A percentile compares a stretch with the other conserved stretches of the same genome.
phyloP scores from a whole-genome alignment of 2,888 invertebrate genomes.

The Drosophila falleni region DNA sequence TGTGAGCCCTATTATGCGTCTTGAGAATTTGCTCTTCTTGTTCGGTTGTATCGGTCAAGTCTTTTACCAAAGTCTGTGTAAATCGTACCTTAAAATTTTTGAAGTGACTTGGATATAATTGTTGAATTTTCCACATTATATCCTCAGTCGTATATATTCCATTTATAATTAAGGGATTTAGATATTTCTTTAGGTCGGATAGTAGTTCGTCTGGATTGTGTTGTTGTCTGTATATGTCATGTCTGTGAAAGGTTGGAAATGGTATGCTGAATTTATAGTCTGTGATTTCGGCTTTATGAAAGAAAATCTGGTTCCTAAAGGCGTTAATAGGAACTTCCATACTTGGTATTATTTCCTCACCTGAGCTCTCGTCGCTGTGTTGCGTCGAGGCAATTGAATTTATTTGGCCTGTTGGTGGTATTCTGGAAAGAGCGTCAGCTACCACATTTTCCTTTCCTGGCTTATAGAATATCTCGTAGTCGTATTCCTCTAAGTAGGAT shows the following conservation, averaged over 20 bases:
- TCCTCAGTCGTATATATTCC: slow-evolving; percentile 10
- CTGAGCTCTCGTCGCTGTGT: slow-evolving; percentile 44
- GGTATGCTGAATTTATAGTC: slow-evolving; percentile 20
- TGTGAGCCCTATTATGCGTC: slow-evolving; percentile 37
- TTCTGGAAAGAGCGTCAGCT: slow-evolving; percentile 19
- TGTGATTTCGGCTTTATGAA: slow-evolving; percentile 6
- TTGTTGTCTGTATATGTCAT: slow-evolving; percentile 1
- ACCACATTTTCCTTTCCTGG: slow-evolving; percentile 66
- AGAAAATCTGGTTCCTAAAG: too few relatives aligned
- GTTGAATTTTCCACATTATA: slow-evolving; percentile 16
- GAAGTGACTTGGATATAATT: slow-evolving; percentile 12
- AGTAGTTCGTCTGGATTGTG: background rate
- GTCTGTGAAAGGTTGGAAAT: slow-evolving; percentile 21
- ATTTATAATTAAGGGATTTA: slow-evolving; percentile 4
- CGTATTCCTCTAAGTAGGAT: slow-evolving; percentile 39
- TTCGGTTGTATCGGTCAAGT: slow-evolving; percentile 1
- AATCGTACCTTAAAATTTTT: background rate
- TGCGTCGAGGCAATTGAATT: slow-evolving; percentile 31
- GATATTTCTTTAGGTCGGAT: slow-evolving; percentile 2
- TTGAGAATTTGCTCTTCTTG: slow-evolving; percentile 1
- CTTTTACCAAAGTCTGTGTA: background rate
- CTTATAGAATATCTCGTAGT: slow-evolving; percentile 75
- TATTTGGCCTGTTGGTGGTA: slow-evolving; percentile 18
- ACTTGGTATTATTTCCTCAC: slow-evolving; percentile 35
- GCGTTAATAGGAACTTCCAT: slow-evolving; percentile 46